Percentiles rank a stretch among this genome's conserved stretches.
phyloP scores from a whole-genome alignment of 2,888 invertebrate genomes.

The Papilio gigon region DNA sequence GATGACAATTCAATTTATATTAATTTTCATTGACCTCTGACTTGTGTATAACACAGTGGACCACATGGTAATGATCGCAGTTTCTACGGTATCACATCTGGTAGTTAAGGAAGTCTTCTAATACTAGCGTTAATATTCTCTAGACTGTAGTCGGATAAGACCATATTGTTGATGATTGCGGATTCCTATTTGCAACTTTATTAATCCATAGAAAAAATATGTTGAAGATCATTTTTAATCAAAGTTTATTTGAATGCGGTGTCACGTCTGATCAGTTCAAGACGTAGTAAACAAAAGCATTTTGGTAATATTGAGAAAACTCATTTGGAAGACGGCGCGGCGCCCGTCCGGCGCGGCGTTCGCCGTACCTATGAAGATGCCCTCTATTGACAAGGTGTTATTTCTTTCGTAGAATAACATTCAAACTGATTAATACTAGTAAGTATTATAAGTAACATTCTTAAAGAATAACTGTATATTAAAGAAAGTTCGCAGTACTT shows the following conservation, averaged over 20 bases:
- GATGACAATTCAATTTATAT: too few relatives aligned
- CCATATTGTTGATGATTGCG: too few relatives aligned
- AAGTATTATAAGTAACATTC: background rate
- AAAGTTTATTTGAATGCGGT: constrained; percentile 25
- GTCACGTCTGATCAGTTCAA: constrained; percentile 31
- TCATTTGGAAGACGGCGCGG: constrained; percentile 33
- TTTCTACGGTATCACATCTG: too few relatives aligned
- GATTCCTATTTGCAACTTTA: background rate
- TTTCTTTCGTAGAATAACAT: background rate
- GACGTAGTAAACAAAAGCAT: constrained; percentile 32
- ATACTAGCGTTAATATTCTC: too few relatives aligned
- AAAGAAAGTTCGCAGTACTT: background rate
- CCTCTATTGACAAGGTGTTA: constrained; percentile 11
- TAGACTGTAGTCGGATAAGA: too few relatives aligned
- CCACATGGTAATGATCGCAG: too few relatives aligned
- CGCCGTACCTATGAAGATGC: background rate
- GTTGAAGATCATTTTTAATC: background rate
- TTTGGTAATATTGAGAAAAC: constrained; percentile 30
- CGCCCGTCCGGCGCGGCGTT: constrained; percentile 25
- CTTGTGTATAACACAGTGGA: too few relatives aligned
- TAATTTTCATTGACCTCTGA: too few relatives aligned
- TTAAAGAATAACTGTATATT: background rate
- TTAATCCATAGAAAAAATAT: background rate
- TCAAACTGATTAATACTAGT: background rate
- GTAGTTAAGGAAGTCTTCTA: background rate